Evolutionary conservation across 1,140 invertebrate species (phyloP).

Genomic region (Aphaenogaster floridana): DNA sequence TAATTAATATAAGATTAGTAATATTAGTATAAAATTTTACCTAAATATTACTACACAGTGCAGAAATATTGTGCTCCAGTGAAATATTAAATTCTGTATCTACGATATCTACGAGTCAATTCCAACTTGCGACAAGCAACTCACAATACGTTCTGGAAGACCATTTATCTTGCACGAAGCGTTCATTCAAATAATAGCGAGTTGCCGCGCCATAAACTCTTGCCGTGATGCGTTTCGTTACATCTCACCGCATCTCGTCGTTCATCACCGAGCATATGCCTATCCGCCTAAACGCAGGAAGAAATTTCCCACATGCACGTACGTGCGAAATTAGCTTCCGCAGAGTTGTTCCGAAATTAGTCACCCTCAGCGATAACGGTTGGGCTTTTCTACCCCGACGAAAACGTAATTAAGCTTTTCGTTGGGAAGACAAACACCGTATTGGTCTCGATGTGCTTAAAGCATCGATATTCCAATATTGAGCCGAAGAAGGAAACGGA

Average conservation of each 20-base stretch:
- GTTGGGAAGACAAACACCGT: not conserved
- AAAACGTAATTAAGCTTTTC: conserved; percentile 65
- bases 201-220: conserved; percentile 51
- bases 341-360: conserved; percentile 44
- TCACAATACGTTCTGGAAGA: conserved; percentile 30
- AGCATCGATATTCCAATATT: conserved; percentile 1
- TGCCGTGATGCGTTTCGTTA: conserved; percentile 36
- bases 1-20: not conserved
- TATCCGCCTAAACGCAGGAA: conserved; percentile 15
- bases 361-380: conserved; percentile 33
- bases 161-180: conserved; percentile 21
- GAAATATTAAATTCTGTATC: conserved; percentile 2
- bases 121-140: conserved; percentile 18
- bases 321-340: conserved; percentile 41
- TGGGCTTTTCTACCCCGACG: conserved; percentile 32
- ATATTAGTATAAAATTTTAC: not conserved
- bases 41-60: not conserved
- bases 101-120: conserved; percentile 10
- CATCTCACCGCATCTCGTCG: conserved; percentile 29
- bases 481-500: not conserved
- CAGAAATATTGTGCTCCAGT: not conserved
- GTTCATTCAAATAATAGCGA: conserved; percentile 57
- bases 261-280: conserved; percentile 31
- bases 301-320: conserved; percentile 39
- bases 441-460: conserved; percentile 61